Evolutionary conservation across 2,113 vertebrate genomes (phyloP).

Genomic region (Podarcis raffonei): DNA sequence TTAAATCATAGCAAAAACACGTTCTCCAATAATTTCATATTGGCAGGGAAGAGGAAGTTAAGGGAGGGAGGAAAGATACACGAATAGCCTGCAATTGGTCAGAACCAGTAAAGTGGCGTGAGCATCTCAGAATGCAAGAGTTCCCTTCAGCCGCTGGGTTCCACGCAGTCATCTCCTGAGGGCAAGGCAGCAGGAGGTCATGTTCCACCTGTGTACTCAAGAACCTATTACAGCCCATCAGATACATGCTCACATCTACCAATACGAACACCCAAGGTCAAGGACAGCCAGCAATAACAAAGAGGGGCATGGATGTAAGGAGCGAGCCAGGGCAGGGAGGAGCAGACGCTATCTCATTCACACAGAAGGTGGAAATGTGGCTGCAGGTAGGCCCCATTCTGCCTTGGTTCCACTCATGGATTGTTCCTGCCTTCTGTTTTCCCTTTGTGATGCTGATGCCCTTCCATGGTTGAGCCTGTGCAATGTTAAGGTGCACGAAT

Average conservation of each 20-base stretch:
- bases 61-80: not conserved
- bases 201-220: conserved; percentile 20
- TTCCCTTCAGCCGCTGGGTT: conserved; percentile 9
- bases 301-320: conserved; percentile 6
- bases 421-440: not conserved
- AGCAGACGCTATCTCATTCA: conserved; percentile 7
- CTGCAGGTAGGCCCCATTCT: conserved; percentile 16
- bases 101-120: not conserved
- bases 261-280: conserved; percentile 6
- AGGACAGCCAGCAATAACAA: conserved; percentile 8
- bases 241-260: conserved; percentile 6
- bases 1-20: not conserved
- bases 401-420: not conserved
- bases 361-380: conserved; percentile 29
- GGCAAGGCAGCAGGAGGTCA: conserved; percentile 19
- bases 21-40: not conserved
- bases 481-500: not conserved
- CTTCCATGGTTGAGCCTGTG: not conserved
- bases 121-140: conserved; percentile 25
- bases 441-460: not conserved
- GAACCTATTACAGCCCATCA: conserved; percentile 15
- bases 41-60: not conserved
- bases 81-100: not conserved
- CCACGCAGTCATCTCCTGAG: conserved; percentile 25
- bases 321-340: not conserved